Evolutionary conservation across 1,140 invertebrate genomes (phyloP).

Genomic region (Chlorops oryzae): DNA sequence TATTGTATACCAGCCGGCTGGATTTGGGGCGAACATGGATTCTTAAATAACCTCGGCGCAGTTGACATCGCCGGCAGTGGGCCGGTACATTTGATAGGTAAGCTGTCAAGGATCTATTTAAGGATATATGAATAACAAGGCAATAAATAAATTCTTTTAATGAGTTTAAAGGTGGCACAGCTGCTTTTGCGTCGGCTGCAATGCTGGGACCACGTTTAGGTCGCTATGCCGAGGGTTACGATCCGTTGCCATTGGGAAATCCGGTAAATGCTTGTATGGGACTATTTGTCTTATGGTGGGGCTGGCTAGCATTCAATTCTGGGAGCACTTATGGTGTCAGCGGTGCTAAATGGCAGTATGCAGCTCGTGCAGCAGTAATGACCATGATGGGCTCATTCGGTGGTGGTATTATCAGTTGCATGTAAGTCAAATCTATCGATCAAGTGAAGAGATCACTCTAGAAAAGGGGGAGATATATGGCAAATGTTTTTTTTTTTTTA

Average conservation of each 20-base stretch:
- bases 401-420: conserved; percentile 70
- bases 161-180: conserved; percentile 39
- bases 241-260: conserved; percentile 73
- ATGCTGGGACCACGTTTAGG: conserved; percentile 87
- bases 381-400: conserved; percentile 86
- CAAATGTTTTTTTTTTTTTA: conserved; percentile 21
- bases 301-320: conserved; percentile 90
- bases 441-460: too few relatives aligned
- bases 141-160: not conserved
- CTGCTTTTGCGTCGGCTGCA: conserved; percentile 78
- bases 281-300: conserved; percentile 89
- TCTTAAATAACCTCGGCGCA: conserved; percentile 70
- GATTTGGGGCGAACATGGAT: conserved; percentile 80
- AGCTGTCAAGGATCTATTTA: too few relatives aligned
- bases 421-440: too few relatives aligned
- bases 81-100: conserved; percentile 83
- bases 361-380: conserved; percentile 79
- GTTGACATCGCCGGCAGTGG: conserved; percentile 90
- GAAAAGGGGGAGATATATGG: too few relatives aligned
- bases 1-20: conserved; percentile 77
- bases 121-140: not conserved
- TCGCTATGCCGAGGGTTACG: conserved; percentile 70
- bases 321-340: conserved; percentile 77
- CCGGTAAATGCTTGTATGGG: conserved; percentile 89
- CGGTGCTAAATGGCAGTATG: conserved; percentile 65